These are phyloP conservation scores for Coptodon rendalli DNA, from an alignment of 2,113 vertebrate species.

Conservation along the genomic window DNA sequence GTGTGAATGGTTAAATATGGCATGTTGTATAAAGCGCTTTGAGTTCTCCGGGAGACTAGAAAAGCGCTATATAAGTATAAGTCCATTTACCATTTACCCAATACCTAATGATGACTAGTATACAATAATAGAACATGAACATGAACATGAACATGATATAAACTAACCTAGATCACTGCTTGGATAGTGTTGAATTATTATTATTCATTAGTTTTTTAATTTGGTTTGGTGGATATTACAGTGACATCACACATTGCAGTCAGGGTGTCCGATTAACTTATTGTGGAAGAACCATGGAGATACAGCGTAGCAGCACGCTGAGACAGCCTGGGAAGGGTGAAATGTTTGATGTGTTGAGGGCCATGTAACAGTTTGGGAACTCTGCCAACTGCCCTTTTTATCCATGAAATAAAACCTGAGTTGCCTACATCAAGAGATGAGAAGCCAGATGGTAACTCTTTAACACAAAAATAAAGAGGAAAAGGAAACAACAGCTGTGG, in stretches of 20 bases:
- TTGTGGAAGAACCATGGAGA: neutral
- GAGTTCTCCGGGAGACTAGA: rapidly evolving
- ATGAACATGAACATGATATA: neutral
- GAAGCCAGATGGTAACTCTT: neutral
- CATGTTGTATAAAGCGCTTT: neutral
- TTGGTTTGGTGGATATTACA: neutral
- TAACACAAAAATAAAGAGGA: neutral
- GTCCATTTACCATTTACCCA: neutral
- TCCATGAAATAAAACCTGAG: neutral
- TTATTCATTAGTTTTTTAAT: neutral
- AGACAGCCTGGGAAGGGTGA: neutral
- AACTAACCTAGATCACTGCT: neutral
- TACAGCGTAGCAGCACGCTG: neutral
- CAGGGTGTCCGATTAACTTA: neutral
- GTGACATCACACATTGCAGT: neutral
- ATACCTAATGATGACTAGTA: neutral
- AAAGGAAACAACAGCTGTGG: neutral
- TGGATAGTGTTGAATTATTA: neutral
- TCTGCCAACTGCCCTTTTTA: neutral
- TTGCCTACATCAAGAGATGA: neutral
- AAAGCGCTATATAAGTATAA: neutral
- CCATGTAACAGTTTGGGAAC: neutral
- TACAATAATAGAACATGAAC: neutral
- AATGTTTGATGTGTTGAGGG: neutral
- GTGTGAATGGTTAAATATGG: neutral